Evolutionary conservation across 2,113 vertebrate species (phyloP).

Genomic region (Neofelis nebulosa): DNA sequence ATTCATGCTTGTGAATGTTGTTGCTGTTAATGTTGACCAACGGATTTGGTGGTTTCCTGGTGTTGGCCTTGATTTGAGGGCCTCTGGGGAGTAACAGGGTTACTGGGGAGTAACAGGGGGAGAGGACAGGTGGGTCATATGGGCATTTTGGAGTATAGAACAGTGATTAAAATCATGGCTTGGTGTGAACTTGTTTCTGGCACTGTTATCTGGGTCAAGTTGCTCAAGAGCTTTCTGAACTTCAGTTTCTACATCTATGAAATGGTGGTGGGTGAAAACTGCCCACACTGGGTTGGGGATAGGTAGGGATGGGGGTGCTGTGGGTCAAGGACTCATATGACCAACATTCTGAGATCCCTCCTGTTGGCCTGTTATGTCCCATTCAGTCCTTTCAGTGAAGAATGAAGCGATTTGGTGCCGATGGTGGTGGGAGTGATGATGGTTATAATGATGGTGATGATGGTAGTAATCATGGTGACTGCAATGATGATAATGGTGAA

Average conservation of each 20-base stretch:
- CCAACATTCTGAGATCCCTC: too few species aligned
- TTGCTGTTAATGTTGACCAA: neutral
- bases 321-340: rapidly evolving
- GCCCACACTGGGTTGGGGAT: neutral
- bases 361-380: rapidly evolving
- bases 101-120: neutral
- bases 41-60: neutral
- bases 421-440: neutral
- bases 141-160: rapidly evolving
- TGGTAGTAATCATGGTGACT: rapidly evolving
- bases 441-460: rapidly evolving
- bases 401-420: rapidly evolving
- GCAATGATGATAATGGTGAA: neutral
- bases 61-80: neutral
- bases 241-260: neutral
- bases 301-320: neutral
- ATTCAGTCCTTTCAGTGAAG: neutral
- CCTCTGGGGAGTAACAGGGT: neutral
- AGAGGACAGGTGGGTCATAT: neutral
- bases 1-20: neutral
- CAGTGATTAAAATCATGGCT: neutral
- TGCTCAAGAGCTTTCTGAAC: neutral
- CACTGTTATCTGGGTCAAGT: neutral
- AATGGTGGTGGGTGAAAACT: neutral
- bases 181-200: neutral